These are phyloP conservation scores for Serrognathus titanus DNA, from an alignment of 2,888 invertebrate species.

Conservation along the genomic window DNA sequence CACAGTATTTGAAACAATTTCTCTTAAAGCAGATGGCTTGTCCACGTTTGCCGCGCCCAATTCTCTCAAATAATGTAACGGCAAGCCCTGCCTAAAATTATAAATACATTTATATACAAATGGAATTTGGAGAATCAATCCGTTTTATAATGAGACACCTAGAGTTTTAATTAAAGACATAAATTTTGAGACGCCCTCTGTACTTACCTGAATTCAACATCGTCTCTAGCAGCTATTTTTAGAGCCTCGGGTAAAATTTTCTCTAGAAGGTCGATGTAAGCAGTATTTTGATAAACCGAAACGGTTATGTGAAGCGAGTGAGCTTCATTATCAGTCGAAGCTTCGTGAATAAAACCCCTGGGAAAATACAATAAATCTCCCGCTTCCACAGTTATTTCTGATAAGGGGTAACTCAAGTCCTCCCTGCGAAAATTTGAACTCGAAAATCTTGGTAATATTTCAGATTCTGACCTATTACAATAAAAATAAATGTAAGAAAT, in stretches of 20 bases:
- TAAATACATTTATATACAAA: background rate
- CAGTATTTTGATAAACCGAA: conserved; percentile 86
- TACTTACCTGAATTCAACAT: conserved; percentile 63
- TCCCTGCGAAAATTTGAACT: conserved; percentile 72
- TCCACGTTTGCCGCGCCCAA: conserved; percentile 68
- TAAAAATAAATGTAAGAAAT: too few relatives aligned
- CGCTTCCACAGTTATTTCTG: conserved; percentile 75
- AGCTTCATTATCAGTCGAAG: conserved; percentile 67
- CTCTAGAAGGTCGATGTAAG: conserved; percentile 87
- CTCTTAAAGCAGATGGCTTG: conserved; percentile 37
- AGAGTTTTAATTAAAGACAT: too few relatives aligned
- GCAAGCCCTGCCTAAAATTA: conserved; percentile 61
- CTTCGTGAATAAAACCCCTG: conserved; percentile 84
- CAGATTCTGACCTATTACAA: conserved; percentile 49
- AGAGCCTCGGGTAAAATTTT: conserved; percentile 74
- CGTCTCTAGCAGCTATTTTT: conserved; percentile 65
- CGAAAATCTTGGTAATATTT: conserved; percentile 76
- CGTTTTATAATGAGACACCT: too few relatives aligned
- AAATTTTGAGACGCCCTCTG: too few relatives aligned
- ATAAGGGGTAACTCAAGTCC: conserved; percentile 74
- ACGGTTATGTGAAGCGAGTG: conserved; percentile 95
- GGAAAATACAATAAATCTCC: conserved; percentile 95
- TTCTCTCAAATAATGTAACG: conserved; percentile 70
- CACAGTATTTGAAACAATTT: conserved; percentile 54
- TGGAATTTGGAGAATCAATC: too few relatives aligned